A percentile compares a stretch with the other conserved stretches of the same genome.
phyloP scores from a whole-genome alignment of 2,113 vertebrate species.

The Sapayoa aenigma region DNA sequence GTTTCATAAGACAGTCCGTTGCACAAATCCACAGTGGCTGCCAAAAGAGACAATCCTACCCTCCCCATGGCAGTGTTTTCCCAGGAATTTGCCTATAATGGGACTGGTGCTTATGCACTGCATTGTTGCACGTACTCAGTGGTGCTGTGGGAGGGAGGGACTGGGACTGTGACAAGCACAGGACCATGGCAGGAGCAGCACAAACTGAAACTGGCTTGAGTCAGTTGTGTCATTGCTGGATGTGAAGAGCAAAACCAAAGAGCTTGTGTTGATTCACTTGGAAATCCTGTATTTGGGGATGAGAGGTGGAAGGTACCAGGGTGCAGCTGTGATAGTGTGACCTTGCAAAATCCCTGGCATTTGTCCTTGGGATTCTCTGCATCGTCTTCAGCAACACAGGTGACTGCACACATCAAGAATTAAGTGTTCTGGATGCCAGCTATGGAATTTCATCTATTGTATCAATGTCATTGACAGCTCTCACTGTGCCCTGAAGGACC shows the following conservation, averaged over 20 bases:
- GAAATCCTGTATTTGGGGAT: background rate
- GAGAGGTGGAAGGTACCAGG: background rate
- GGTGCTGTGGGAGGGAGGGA: background rate
- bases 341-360: background rate
- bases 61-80: background rate
- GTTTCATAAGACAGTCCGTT: background rate
- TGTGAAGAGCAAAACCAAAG: background rate
- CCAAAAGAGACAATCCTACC: background rate
- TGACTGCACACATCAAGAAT: background rate
- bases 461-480: background rate
- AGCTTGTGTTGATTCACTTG: background rate
- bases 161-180: background rate
- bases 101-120: background rate
- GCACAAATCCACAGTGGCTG: background rate
- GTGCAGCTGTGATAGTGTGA: background rate
- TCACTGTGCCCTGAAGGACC: background rate
- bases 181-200: background rate
- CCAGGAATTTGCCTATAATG: background rate
- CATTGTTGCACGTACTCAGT: fast-evolving
- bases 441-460: background rate
- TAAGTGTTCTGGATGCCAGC: background rate
- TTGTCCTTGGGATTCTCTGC: background rate
- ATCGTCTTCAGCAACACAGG: background rate
- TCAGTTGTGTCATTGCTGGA: background rate
- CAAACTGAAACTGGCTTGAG: background rate